Evolutionary conservation across 2,888 invertebrate genomes (phyloP).

Genomic region (Endomychus coccineus): DNA sequence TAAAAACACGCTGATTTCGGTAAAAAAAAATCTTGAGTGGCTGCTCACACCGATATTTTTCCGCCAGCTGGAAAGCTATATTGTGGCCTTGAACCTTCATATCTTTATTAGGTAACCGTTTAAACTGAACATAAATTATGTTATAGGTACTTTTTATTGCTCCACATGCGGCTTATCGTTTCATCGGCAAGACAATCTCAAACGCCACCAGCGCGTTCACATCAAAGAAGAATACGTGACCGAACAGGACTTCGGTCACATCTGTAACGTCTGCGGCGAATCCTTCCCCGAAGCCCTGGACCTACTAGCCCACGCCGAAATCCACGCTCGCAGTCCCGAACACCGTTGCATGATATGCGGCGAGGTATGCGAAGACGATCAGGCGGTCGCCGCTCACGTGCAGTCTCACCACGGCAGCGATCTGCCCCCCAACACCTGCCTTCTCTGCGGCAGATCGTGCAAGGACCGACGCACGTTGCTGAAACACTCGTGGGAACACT

Average conservation of each 20-base stretch:
- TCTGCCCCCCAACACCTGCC: constrained; percentile 58
- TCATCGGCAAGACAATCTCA: constrained; percentile 66
- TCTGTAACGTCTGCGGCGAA: constrained; percentile 75
- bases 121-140: too few relatives aligned
- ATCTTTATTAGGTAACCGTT: constrained; percentile 21
- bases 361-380: constrained; percentile 55
- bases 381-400: constrained; percentile 57
- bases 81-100: too few relatives aligned
- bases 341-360: constrained; percentile 59
- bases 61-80: too few relatives aligned
- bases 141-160: constrained; percentile 54
- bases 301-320: constrained; percentile 70
- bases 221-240: constrained; percentile 41
- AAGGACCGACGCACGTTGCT: constrained; percentile 59
- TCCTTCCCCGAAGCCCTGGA: constrained; percentile 69
- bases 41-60: constrained; percentile 45
- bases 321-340: constrained; percentile 58
- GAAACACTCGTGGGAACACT: constrained; percentile 65
- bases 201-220: constrained; percentile 53
- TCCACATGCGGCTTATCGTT: constrained; percentile 73
- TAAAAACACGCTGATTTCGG: too few relatives aligned
- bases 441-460: constrained; percentile 60
- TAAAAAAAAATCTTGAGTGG: too few relatives aligned
- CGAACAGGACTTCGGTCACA: constrained; percentile 50
- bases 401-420: constrained; percentile 52